Conservation (phyloP, 2,113 vertebrate genomes). For the Dendropsophus ebraccatus region DNA sequence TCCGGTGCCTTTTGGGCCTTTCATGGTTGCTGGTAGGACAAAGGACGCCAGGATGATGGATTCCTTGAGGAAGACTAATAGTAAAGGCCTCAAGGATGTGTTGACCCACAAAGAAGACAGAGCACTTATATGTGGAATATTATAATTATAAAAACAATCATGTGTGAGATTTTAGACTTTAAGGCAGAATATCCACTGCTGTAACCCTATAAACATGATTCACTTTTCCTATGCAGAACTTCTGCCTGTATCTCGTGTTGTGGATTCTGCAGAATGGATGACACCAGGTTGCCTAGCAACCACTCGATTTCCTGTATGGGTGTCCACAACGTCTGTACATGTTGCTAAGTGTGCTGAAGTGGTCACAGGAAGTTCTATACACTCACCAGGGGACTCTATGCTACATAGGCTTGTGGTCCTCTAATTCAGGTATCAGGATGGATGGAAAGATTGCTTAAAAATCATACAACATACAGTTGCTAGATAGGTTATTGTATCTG, state of each 20-base stretch:
- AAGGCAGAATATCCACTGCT: background rate
- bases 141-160: background rate
- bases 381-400: background rate
- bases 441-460: background rate
- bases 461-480: background rate
- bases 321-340: background rate
- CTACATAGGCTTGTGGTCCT: background rate
- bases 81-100: background rate
- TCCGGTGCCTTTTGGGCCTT: background rate
- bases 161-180: background rate
- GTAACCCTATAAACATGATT: background rate
- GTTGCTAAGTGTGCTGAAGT: too few relatives aligned
- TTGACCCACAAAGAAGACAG: background rate
- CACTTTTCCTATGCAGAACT: background rate
- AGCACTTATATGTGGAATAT: slow-evolving; percentile 23
- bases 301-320: background rate
- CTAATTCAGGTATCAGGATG: background rate
- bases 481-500: background rate
- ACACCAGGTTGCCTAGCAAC: background rate
- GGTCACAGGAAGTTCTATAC: background rate
- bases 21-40: slow-evolving; percentile 1
- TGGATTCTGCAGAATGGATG: background rate
- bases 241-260: background rate
- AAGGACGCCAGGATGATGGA: background rate
- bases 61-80: background rate